A percentile compares a stretch with the other conserved stretches of the same genome.
These are phyloP conservation scores for Montifringilla adamsi DNA, from an alignment of 2,113 vertebrate genomes.

Conservation along the genomic window DNA sequence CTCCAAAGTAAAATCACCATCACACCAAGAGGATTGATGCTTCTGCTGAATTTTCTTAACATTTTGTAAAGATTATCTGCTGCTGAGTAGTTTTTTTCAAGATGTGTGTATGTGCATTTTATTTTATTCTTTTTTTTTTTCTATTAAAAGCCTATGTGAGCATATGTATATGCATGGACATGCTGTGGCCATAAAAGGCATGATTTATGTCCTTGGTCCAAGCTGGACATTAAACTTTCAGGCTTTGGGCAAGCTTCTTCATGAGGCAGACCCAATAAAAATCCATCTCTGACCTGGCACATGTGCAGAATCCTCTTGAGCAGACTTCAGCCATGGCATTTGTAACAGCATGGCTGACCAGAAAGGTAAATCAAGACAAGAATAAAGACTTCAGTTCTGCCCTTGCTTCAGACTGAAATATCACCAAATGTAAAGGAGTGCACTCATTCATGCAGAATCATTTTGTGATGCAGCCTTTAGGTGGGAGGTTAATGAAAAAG, in stretches of 20 bases:
- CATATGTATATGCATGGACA: too few species aligned
- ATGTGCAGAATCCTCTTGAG: not conserved
- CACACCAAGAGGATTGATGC: not conserved
- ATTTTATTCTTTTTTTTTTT: not conserved
- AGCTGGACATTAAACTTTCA: not conserved
- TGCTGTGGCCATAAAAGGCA: not conserved
- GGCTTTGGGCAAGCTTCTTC: not conserved
- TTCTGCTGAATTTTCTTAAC: not conserved
- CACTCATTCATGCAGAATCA: not conserved
- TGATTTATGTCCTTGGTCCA: not conserved
- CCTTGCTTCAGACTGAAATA: not conserved
- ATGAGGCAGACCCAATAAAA: not conserved
- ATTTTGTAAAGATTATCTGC: not conserved
- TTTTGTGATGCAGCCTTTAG: not conserved
- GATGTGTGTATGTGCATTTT: not conserved
- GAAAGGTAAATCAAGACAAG: not conserved
- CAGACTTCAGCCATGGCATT: not conserved
- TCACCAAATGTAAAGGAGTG: not conserved
- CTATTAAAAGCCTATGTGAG: fast-evolving
- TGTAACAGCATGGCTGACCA: not conserved
- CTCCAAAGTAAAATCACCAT: not conserved
- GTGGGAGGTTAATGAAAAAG: not conserved
- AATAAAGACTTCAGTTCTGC: not conserved
- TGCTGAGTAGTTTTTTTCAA: not conserved
- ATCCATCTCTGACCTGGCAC: not conserved